Evolutionary conservation across 1,140 invertebrate species (phyloP).

Genomic region (Rhizoglyphus robini): DNA sequence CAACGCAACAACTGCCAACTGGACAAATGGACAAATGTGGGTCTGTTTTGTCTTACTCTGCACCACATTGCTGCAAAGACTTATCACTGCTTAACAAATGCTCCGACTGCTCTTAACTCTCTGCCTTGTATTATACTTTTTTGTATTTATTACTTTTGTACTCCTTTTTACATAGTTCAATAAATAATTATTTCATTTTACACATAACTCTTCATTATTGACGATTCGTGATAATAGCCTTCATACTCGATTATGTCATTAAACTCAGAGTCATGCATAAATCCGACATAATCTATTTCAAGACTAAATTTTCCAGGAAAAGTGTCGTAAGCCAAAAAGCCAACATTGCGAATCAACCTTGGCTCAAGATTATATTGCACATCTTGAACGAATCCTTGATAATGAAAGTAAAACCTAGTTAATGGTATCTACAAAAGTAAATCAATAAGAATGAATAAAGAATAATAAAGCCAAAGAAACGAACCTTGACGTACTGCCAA

Average conservation of each 20-base stretch:
- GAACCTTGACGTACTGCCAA: conserved; percentile 78
- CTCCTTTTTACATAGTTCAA: no score
- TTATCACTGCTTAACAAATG: no score
- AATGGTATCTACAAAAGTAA: conserved; percentile 89
- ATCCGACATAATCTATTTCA: conserved; percentile 84
- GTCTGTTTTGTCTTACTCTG: no score
- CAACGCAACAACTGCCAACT: background rate
- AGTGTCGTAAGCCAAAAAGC: conserved; percentile 63
- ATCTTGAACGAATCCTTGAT: conserved; percentile 76
- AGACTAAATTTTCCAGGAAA: conserved; percentile 63
- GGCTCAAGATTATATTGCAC: conserved; percentile 48
- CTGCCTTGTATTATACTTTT: no score
- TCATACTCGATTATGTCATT: conserved; percentile 79
- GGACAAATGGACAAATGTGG: no score
- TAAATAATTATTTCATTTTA: background rate
- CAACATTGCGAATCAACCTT: conserved; percentile 50
- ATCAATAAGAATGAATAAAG: no score
- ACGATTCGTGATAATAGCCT: conserved; percentile 44
- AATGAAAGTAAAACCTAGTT: conserved; percentile 71
- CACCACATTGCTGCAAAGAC: no score
- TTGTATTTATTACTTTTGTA: no score
- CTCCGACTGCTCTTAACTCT: no score
- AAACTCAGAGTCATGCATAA: conserved; percentile 58
- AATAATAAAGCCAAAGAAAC: conserved; percentile 21
- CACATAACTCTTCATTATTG: background rate